A percentile compares a stretch with the other conserved stretches of the same genome.
Conservation (phyloP, 2,113 vertebrate species). For the Centropus unirufus region DNA sequence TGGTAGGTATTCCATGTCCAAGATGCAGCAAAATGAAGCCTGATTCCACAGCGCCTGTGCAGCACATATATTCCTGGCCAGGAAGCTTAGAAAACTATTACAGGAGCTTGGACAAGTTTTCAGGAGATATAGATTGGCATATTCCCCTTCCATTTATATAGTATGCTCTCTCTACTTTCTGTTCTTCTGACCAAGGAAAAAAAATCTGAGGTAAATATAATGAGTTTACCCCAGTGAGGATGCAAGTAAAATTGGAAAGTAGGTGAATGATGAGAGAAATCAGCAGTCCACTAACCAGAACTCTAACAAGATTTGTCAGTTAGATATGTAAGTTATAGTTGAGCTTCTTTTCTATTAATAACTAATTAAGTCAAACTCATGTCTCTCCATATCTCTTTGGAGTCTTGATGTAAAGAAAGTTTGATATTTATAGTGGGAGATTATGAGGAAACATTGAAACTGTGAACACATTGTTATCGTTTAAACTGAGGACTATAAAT, state of each 20-base stretch:
- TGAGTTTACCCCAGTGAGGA: background rate
- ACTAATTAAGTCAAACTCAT: slow-evolving; percentile 30
- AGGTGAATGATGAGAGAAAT: background rate
- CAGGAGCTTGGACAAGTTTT: background rate
- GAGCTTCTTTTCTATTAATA: background rate
- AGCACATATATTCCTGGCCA: background rate
- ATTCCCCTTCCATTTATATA: background rate
- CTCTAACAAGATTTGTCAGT: background rate
- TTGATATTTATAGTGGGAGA: slow-evolving; percentile 26
- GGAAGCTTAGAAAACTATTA: background rate
- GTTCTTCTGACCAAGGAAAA: background rate
- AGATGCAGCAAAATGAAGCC: background rate
- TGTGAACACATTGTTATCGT: slow-evolving; percentile 9
- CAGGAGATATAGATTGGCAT: background rate
- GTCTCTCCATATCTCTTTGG: slow-evolving; percentile 13
- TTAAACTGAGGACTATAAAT: slow-evolving; percentile 3
- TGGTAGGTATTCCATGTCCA: background rate
- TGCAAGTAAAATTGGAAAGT: background rate
- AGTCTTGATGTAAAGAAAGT: slow-evolving; percentile 41
- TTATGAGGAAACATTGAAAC: slow-evolving; percentile 37
- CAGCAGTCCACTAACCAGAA: too few relatives aligned
- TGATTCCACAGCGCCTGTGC: background rate
- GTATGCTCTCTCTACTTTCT: background rate
- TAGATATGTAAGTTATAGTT: background rate
- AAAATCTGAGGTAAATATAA: background rate